Conservation (phyloP, 2,113 vertebrate species). For the Paracanthobrama guichenoti region DNA sequence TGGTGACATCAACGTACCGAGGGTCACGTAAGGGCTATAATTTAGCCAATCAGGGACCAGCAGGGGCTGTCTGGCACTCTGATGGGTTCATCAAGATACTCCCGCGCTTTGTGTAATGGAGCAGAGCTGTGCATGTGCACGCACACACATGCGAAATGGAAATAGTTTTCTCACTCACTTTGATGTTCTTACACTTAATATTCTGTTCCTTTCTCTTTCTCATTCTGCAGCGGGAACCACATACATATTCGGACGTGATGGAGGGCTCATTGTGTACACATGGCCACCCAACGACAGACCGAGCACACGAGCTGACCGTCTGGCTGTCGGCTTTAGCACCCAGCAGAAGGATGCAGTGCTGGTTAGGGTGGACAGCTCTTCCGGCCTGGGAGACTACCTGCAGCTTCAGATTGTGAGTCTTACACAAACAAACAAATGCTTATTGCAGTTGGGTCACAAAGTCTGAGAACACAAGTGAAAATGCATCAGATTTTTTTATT, state of each 20-base stretch:
- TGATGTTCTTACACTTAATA: conserved; percentile 1
- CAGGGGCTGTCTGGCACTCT: conserved; percentile 55
- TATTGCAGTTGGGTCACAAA: background rate
- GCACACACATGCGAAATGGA: conserved; percentile 31
- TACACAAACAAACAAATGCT: conserved; percentile 12
- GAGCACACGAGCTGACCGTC: conserved; percentile 95
- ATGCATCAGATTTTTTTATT: background rate
- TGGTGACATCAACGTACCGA: conserved; percentile 42
- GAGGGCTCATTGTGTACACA: conserved; percentile 94
- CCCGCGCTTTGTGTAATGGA: conserved; percentile 45
- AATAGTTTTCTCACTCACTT: conserved; percentile 21
- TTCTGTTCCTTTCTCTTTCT: conserved; percentile 32
- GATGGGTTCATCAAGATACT: conserved; percentile 59
- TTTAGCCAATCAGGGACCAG: conserved; percentile 58
- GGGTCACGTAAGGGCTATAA: conserved; percentile 56
- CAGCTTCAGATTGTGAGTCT: conserved; percentile 97
- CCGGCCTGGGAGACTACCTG: conserved; percentile 95
- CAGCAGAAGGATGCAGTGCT: conserved; percentile 94
- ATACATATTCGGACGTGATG: conserved; percentile 97
- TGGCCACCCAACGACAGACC: conserved; percentile 98
- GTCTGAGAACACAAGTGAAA: background rate
- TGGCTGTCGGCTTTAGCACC: conserved; percentile 97
- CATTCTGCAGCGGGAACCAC: conserved; percentile 89
- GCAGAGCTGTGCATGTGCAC: conserved; percentile 16
- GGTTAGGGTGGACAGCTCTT: conserved; percentile 96